Conservation (phyloP, 2,113 vertebrate genomes). For the Prionailurus bengalensis region DNA sequence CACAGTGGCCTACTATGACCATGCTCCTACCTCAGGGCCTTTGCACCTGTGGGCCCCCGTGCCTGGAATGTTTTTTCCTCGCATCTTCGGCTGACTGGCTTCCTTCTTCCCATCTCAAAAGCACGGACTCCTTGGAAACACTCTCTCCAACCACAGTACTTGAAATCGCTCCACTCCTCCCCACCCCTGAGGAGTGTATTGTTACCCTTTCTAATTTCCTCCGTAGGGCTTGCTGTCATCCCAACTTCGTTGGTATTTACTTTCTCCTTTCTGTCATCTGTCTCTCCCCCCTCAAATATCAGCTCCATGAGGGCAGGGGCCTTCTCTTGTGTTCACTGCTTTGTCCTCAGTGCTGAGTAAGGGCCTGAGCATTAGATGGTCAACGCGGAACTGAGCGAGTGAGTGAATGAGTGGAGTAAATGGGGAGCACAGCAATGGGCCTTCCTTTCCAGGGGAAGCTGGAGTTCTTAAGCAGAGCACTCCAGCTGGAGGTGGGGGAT, state of each 20-base stretch:
- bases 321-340: not conserved
- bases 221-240: fast-evolving
- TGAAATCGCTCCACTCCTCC: not conserved
- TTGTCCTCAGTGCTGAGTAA: not conserved
- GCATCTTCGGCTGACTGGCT: not conserved
- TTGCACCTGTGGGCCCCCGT: not conserved
- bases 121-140: not conserved
- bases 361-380: fast-evolving
- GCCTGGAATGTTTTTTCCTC: too few species aligned
- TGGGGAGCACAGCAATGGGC: not conserved
- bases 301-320: not conserved
- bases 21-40: not conserved
- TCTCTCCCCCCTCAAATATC: not conserved
- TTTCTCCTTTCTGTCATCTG: too few species aligned
- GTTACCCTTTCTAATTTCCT: not conserved
- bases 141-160: too few species aligned
- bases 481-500: fast-evolving
- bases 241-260: not conserved
- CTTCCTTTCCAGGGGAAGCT: not conserved
- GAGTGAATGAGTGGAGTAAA: not conserved
- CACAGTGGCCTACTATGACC: not conserved
- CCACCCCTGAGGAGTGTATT: not conserved
- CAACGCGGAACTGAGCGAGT: too few species aligned
- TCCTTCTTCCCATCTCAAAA: not conserved
- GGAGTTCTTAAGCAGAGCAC: not conserved